Conservation (phyloP, 2,888 invertebrate genomes). For the Drosophila longiperda region DNA sequence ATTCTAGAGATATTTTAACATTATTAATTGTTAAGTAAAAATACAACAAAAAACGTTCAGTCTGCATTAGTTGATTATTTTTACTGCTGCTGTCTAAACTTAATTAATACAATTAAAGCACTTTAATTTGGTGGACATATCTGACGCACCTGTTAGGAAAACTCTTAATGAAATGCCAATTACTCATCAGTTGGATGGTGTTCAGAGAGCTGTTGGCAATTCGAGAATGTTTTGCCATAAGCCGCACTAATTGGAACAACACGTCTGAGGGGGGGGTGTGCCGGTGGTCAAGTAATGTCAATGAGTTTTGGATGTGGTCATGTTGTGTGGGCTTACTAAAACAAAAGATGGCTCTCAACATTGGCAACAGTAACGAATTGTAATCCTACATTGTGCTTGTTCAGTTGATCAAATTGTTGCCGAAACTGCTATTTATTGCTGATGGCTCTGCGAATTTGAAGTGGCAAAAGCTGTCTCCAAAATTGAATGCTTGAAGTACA, state of each 20-base stretch:
- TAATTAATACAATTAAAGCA: neutral
- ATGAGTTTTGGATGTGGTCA: neutral
- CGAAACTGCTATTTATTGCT: neutral
- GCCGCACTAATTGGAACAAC: conserved; percentile 11
- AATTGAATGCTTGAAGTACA: neutral
- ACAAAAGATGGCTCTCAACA: conserved; percentile 8
- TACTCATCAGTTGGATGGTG: neutral
- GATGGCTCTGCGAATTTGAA: neutral
- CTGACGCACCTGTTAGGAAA: neutral
- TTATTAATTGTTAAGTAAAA: neutral
- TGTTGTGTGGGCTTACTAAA: neutral
- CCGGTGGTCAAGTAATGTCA: neutral
- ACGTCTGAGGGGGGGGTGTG: neutral
- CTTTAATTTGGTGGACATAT: neutral
- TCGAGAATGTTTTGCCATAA: neutral
- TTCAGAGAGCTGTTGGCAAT: neutral
- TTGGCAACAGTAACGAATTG: neutral
- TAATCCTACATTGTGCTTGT: conserved; percentile 4
- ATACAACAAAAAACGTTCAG: neutral
- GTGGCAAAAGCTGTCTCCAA: neutral
- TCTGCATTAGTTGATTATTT: neutral
- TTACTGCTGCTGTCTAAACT: neutral
- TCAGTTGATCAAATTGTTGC: conserved; percentile 1
- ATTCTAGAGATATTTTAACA: neutral
- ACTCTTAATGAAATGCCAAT: neutral